Base-by-base conservation (phyloP, 2,888 invertebrate genomes). In the Drosophila buzzatii region DNA sequence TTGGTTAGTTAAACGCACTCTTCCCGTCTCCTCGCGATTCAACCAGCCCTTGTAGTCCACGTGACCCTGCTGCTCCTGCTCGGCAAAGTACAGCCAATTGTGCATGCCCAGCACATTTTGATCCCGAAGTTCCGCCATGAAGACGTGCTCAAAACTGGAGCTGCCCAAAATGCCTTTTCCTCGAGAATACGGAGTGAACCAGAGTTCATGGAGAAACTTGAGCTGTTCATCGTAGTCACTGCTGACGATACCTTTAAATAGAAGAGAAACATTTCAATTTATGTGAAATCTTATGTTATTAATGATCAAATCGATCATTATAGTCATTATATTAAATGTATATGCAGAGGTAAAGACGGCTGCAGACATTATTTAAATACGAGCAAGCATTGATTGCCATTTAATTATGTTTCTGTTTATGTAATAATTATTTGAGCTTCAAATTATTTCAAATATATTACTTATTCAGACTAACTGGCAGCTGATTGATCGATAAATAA, bases 71-170 rank as follows among this genome's bases (percentile, higher is more conserved):
- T 80, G 76, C 58, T 91, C 92, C 37, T 91, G 92, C 12, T 92
- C 90, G 18, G 82, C 81, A 66, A 92, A 91, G 64, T 91, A 91
- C 1, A 91, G 53, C 91, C 91, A 91, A 59, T 91, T 91, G 72
- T 91, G 92, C 53, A 91, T 66, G 23, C 91, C 92, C 10, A 91
- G 73, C 27, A 92, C 81, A n/a, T 57, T 81, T 3, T 80, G 73
- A 16, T 90, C 89, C 2, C 84, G 81, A 10, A 91, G 57, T 47
- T 92, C 92, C 0, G 92, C 91, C 64, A 91, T 70, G 53, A 91
- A 91, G 0, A 92, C 88, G 59, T 91, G 91, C 62, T 91, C 91
- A 51, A 91, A 92, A 20, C 91, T 91, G 2, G 92, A 92, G 61
- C 91, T 92, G n/a, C 91, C 85, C n/a, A 90, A 57, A 23, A 82